These are phyloP conservation scores for Acanthaster planci DNA, from an alignment of 35 echinoderm and acorn worm species.

Conservation along the genomic window DNA sequence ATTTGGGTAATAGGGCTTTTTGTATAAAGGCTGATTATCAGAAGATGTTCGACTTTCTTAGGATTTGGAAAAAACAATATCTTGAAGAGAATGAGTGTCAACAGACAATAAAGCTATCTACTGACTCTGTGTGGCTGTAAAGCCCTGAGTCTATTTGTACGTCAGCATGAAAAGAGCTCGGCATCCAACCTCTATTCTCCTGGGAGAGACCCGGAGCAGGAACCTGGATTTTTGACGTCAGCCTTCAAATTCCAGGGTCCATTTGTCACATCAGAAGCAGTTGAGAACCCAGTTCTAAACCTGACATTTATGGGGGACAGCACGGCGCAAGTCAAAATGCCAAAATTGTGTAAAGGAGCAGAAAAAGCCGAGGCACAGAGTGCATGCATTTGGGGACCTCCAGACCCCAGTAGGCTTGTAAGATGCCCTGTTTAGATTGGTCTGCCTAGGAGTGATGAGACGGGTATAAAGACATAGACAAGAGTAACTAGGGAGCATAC, in stretches of 20 bases:
- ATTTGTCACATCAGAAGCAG: neutral
- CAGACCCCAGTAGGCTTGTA: neutral
- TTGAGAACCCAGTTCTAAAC: slow-evolving; percentile 4
- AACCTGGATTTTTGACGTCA: slow-evolving; percentile 25
- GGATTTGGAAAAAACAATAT: no score
- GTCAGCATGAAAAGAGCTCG: neutral
- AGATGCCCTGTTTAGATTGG: neutral
- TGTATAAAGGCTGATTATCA: no score
- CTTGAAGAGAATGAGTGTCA: no score
- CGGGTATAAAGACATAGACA: no score
- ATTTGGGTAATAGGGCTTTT: no score
- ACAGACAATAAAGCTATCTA: neutral
- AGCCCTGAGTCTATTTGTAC: neutral
- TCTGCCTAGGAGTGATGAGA: no score
- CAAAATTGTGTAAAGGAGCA: neutral
- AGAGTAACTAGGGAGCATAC: neutral
- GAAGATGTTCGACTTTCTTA: neutral
- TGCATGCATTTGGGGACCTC: neutral
- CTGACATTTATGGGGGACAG: neutral
- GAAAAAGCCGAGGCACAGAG: neutral
- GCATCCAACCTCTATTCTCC: neutral
- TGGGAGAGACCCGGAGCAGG: neutral
- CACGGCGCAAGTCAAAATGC: slow-evolving; percentile 3
- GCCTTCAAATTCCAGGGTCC: neutral
- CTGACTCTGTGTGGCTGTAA: neutral